Base-by-base conservation (phyloP, 2,113 vertebrate genomes). In the Rhinoptilus africanus region DNA sequence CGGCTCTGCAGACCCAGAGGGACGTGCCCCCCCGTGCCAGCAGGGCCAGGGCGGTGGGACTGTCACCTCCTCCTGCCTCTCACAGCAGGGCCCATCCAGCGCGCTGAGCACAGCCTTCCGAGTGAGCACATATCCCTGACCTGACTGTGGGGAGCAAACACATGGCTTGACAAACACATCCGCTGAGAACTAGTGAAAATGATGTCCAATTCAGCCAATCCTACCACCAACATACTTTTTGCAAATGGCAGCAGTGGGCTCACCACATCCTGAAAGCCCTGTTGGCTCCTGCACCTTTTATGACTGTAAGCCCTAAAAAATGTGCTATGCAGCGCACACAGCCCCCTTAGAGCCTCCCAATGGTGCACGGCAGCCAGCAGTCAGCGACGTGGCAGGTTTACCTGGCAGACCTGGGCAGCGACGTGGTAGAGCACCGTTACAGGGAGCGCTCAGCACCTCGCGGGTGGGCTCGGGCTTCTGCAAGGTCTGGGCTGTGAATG, bases 161-260 rank as follows among this genome's bases (percentile, higher is more conserved):
- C 37, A 9, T 14, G 26, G 5, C 51, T 45, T 17, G 14, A 4
- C 21, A 45, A 32, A 26, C 50, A 45, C 39, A 32, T 56, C 35
- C 21, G 14, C 12, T 19, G 41, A 24, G 28, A 66, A 47, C 32
- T 37, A 23, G 37, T 1, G 59, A 37, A 48, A 35, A 47, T 6
- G 6, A 30, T 24, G 51, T 20, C 74, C 41, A 35, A 11, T 45
- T 27, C 51, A 30, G 20, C 45, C 28, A 34, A 51, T 37, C 27
- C 66, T 23, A 21, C 23, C 7, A n/a, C 51, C 43, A 18, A 14
- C 1, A 5, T 45, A 53, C 26, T 35, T 67, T 60, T 23, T 66
- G 43, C 43, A 64, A 51, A 34, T 4, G 12, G 32, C 57, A 51
- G 37, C 1, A 2, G 26, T 16, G 5, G 23, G 28, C 2, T 0